Conservation (phyloP, 1,140 invertebrate genomes). For the Euborellia annulipes region DNA sequence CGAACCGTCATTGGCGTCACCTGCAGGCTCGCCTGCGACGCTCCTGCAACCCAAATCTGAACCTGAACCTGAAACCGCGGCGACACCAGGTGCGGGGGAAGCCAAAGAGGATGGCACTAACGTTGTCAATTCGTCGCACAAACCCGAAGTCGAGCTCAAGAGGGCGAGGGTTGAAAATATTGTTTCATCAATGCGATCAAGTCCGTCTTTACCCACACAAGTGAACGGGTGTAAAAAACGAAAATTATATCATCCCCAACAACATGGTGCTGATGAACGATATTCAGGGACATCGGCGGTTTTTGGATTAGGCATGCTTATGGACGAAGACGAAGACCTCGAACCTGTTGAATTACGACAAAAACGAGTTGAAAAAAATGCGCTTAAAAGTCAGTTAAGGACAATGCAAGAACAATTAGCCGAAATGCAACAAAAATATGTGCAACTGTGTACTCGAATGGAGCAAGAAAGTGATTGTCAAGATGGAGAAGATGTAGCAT, state of each 20-base stretch:
- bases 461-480: slow-evolving; percentile 54
- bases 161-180: slow-evolving; percentile 87
- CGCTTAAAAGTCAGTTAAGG: slow-evolving; percentile 65
- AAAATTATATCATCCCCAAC: slow-evolving; percentile 92
- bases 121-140: slow-evolving; percentile 5
- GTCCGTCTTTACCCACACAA: slow-evolving; percentile 49
- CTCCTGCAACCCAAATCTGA: slow-evolving; percentile 27
- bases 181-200: slow-evolving; percentile 77
- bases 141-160: slow-evolving; percentile 53
- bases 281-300: slow-evolving; percentile 30
- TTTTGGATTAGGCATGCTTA: slow-evolving; percentile 27
- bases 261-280: slow-evolving; percentile 56
- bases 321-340: slow-evolving; percentile 53
- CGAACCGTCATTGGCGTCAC: slow-evolving; percentile 47
- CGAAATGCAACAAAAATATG: slow-evolving; percentile 80
- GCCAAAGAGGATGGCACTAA: not conserved
- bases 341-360: slow-evolving; percentile 56
- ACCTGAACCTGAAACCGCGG: slow-evolving; percentile 4
- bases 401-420: slow-evolving; percentile 78
- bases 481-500: slow-evolving; percentile 52
- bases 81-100: not conserved
- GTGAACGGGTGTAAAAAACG: slow-evolving; percentile 90
- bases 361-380: slow-evolving; percentile 69
- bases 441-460: slow-evolving; percentile 69
- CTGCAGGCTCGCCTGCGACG: slow-evolving; percentile 18